phyloP scores from a whole-genome alignment of 1,140 invertebrate species.

The Procambarus virginalis region DNA sequence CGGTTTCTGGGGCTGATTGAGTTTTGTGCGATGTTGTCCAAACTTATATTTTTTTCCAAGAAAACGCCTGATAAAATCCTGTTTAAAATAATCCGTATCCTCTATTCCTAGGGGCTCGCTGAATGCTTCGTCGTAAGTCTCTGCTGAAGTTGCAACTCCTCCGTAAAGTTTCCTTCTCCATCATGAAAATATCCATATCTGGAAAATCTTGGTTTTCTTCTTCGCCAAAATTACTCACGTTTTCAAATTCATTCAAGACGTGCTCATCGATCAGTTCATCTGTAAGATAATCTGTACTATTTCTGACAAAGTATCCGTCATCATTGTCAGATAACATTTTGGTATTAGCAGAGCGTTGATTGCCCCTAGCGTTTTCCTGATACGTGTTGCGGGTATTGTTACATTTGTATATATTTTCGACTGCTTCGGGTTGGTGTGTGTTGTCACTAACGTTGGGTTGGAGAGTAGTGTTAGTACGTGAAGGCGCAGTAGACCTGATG shows the following conservation, averaged over 20 bases:
- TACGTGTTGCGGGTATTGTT: background rate
- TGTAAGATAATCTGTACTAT: background rate
- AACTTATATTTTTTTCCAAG: background rate
- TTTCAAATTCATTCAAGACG: constrained; percentile 27
- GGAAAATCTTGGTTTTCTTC: background rate
- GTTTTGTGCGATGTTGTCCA: background rate
- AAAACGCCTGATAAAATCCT: background rate
- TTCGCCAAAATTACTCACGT: background rate
- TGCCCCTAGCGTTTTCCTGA: background rate
- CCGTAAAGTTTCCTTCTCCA: constrained; percentile 31
- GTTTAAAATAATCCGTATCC: background rate
- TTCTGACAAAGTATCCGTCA: background rate
- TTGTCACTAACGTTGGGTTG: background rate
- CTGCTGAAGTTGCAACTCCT: background rate
- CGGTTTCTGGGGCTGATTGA: background rate
- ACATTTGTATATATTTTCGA: background rate
- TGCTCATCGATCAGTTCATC: constrained; percentile 5
- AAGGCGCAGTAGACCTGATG: too few relatives aligned
- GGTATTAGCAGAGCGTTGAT: background rate
- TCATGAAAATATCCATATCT: constrained; percentile 13
- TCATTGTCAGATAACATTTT: too few relatives aligned
- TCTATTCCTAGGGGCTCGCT: constrained; percentile 33
- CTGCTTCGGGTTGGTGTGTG: background rate
- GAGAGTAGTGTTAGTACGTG: background rate
- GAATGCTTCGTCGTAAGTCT: constrained; percentile 37